A percentile compares a stretch with the other conserved stretches of the same genome.
These are phyloP conservation scores for Theristicus caerulescens DNA, from an alignment of 2,113 vertebrate species.

Conservation along the genomic window DNA sequence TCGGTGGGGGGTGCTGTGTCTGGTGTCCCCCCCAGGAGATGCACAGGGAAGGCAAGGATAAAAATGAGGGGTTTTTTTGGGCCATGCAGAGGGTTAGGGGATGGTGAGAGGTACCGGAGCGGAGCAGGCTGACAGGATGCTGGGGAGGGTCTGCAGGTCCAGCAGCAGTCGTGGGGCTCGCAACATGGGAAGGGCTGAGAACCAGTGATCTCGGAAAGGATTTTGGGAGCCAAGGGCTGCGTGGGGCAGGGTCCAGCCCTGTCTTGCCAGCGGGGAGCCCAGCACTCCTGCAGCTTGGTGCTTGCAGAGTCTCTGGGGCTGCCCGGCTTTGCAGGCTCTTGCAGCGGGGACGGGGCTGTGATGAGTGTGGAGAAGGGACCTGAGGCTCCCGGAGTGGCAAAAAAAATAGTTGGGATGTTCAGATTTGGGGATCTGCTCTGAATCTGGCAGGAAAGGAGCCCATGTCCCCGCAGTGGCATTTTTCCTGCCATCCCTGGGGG, in stretches of 20 bases:
- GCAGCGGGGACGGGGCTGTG: not conserved
- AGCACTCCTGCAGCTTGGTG: not conserved
- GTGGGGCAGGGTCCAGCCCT: accelerated
- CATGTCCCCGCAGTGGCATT: accelerated
- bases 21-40: accelerated
- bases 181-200: not conserved
- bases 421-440: not conserved
- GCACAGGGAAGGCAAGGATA: accelerated
- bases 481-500: not conserved
- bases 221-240: not conserved
- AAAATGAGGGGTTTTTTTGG: not conserved
- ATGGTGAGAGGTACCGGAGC: not conserved
- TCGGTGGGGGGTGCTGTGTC: too few species aligned
- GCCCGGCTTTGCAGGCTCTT: accelerated
- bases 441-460: not conserved
- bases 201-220: accelerated
- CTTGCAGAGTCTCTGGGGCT: not conserved
- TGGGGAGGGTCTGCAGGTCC: not conserved
- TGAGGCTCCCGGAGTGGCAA: accelerated
- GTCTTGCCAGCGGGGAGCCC: accelerated
- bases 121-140: not conserved
- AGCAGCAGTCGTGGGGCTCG: not conserved
- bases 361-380: accelerated
- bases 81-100: accelerated
- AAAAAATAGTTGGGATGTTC: accelerated